These are phyloP conservation scores for Palythoa caribaeorum DNA, from an alignment of 92 coral and sea anemone species.

Conservation along the genomic window DNA sequence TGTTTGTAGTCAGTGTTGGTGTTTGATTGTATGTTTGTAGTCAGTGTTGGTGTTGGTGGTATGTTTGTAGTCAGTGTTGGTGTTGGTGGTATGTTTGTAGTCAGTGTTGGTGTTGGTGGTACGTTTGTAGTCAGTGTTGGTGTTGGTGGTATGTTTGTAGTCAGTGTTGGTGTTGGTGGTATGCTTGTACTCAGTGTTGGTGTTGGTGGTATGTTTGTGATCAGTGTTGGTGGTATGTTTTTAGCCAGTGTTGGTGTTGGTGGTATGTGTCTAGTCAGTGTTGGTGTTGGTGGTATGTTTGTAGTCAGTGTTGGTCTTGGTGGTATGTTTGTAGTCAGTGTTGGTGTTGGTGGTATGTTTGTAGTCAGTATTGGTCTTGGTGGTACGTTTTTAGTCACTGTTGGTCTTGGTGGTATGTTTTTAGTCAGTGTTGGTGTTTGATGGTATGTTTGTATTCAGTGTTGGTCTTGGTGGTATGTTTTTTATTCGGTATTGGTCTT, in stretches of 20 bases:
- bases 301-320: background rate
- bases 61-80: background rate
- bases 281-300: background rate
- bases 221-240: no score
- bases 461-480: background rate
- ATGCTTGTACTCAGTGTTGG: background rate
- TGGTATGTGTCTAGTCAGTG: background rate
- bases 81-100: background rate
- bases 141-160: no score
- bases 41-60: background rate
- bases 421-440: background rate
- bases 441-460: background rate
- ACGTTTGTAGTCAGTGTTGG: background rate
- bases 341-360: background rate
- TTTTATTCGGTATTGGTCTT: background rate
- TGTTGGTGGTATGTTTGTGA: background rate
- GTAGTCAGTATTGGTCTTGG: background rate
- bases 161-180: background rate
- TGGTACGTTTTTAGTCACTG: background rate
- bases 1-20: background rate
- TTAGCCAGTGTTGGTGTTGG: no score
- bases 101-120: background rate
- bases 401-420: background rate
- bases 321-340: no score
- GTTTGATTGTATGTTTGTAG: background rate